A percentile compares a stretch with the other conserved stretches of the same genome.
phyloP scores from a whole-genome alignment of 2,797 vertebrate genomes.

The Sardinella longiceps region DNA sequence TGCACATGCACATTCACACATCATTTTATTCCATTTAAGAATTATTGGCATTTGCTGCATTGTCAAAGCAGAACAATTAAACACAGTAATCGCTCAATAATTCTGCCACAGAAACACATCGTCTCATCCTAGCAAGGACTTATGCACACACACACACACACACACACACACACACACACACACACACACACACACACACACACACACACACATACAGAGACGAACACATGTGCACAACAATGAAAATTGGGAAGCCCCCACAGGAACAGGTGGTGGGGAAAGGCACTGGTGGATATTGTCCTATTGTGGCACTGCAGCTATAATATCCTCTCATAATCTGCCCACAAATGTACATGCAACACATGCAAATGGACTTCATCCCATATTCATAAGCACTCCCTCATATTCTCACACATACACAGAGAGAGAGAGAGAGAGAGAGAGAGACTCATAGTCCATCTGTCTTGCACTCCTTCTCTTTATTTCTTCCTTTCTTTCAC shows the following conservation, averaged over 20 bases:
- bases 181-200: not conserved
- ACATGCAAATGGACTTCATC: not conserved
- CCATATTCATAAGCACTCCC: not conserved
- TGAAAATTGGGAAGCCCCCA: not conserved
- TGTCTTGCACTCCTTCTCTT: no score
- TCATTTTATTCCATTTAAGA: no score
- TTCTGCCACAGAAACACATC: not conserved
- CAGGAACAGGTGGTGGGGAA: constrained; percentile 5
- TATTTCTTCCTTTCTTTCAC: no score
- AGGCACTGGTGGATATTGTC: not conserved
- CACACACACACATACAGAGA: not conserved
- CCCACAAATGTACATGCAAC: not conserved
- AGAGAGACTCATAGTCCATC: no score
- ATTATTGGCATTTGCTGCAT: no score
- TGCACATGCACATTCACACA: no score
- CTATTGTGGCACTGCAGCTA: not conserved
- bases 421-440: no score
- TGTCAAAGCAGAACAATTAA: no score
- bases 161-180: constrained; percentile 22
- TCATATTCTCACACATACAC: not conserved
- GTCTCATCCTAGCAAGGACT: not conserved
- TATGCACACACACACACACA: constrained; percentile 25
- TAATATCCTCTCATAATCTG: not conserved
- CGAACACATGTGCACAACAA: not conserved
- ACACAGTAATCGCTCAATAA: no score